phyloP scores from a whole-genome alignment of 23 tunicate genomes.

The Diplosoma virens region DNA sequence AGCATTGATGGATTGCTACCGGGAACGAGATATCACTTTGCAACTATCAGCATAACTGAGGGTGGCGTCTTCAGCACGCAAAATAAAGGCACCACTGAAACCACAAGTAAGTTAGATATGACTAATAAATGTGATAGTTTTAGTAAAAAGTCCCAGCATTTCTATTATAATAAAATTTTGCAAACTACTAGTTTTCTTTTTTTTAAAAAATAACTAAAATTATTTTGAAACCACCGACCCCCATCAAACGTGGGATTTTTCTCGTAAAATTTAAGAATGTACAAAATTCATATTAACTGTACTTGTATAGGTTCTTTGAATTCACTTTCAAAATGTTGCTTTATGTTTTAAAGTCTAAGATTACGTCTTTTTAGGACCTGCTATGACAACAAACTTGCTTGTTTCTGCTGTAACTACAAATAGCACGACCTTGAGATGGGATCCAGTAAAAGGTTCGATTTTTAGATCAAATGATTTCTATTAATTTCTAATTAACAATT shows the following conservation, averaged over 20 bases:
- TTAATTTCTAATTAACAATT: background rate
- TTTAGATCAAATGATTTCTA: background rate
- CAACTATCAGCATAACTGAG: slow-evolving; percentile 19
- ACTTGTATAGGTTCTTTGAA: no score
- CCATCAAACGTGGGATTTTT: no score
- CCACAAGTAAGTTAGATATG: slow-evolving; percentile 55
- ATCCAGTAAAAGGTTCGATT: slow-evolving; percentile 43
- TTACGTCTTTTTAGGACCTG: slow-evolving; percentile 67
- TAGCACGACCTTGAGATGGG: slow-evolving; percentile 40
- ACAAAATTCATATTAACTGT: no score
- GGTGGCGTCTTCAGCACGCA: slow-evolving; percentile 28
- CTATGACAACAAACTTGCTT: slow-evolving; percentile 25
- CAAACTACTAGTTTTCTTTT: no score
- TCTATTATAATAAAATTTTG: no score
- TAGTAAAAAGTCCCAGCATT: no score
- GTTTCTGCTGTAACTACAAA: slow-evolving; percentile 44
- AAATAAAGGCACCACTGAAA: slow-evolving; percentile 24
- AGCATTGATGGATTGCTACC: slow-evolving; percentile 27
- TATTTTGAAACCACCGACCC: no score
- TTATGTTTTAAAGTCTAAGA: no score
- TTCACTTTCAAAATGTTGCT: no score
- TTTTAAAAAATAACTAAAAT: background rate
- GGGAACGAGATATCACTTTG: slow-evolving; percentile 52
- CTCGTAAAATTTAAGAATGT: no score
- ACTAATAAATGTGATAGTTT: no score